Evolutionary conservation across 30 jellyfish, hydroid and myxozoan genomes (phyloP), one percentile per base, ranked within the genome.

Genomic region (Aurelia sp.): DNA sequence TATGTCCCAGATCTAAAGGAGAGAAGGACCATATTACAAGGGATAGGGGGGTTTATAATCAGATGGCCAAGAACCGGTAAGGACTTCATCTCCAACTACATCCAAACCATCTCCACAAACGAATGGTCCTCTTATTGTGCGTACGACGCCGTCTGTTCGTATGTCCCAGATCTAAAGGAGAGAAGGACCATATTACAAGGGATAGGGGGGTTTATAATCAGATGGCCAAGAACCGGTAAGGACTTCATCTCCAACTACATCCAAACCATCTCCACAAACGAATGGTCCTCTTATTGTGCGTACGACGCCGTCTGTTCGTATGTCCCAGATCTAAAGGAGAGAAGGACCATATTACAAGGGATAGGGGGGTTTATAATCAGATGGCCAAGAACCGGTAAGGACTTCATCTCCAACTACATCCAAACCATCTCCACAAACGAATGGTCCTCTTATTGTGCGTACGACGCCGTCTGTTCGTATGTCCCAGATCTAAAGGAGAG

Each of bases 51-150:
- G 50, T 37, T 37, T 65, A 62, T 88, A 86, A 22, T 55, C 55
- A 33, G 97, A 96, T n/a, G 71, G 65, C 98, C 97, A 93, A 16
- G 97, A 93, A 3, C 97, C 98, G n/a, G 97, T 93, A 3, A 93
- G 80, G 52, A 93, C 66, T 23, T 84, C 92, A 62, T 84, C 76
- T 22, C 93, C 96, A 6, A 76, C 58, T 21, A 93, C 44, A 67
- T 93, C 98, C 44, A 93, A 35, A 6, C 97, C 98, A 89, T 93
- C 98, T 11, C 98, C 98, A 55, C 98, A 93, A 0, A 93, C 94
- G 62, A 82, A 93, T 8, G 98, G 98, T 4, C 98, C 98, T 75
- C 88, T 83, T 21, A 93, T 72, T 3, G 98, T 88, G 41, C 96
- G 92, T 66, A 89, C 97, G 13, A 90, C 97, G 17, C 93, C 84